These are phyloP conservation scores for Chromis chromis DNA, from an alignment of 2,797 vertebrate species.

Conservation along the genomic window DNA sequence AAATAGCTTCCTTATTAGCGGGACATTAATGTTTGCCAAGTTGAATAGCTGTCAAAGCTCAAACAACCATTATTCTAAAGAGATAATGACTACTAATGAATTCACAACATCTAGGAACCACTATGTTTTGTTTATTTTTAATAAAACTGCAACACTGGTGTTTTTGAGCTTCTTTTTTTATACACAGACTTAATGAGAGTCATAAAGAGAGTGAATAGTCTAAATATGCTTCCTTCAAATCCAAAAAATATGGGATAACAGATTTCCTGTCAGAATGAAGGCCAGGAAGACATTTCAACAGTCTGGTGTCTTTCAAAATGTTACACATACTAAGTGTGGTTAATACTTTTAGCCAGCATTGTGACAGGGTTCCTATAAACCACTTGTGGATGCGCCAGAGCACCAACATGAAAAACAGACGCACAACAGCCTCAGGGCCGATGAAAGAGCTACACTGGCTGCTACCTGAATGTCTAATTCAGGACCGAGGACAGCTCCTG, in stretches of 20 bases:
- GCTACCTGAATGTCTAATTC: conserved; percentile 60
- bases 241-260: neutral
- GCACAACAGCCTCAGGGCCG: conserved; percentile 40
- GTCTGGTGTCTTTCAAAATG: conserved; percentile 9
- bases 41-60: neutral
- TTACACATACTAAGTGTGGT: conserved; percentile 3
- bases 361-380: conserved; percentile 26
- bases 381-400: conserved; percentile 46
- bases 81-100: neutral
- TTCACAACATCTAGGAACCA: neutral
- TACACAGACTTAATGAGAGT: neutral
- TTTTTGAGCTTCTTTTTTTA: neutral
- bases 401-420: conserved; percentile 38
- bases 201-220: neutral
- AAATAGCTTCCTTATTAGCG: too few species aligned
- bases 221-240: neutral
- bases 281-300: conserved; percentile 4
- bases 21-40: neutral
- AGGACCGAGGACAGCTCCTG: conserved; percentile 49
- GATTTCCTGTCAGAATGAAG: conserved; percentile 1
- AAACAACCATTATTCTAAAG: neutral
- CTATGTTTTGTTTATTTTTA: neutral
- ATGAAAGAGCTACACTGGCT: conserved; percentile 20
- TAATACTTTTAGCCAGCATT: conserved; percentile 15
- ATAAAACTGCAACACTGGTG: neutral